Evolutionary conservation across 2,113 vertebrate species (phyloP), one percentile per base, ranked within the genome.

Genomic region (Oncorhynchus clarkii): DNA sequence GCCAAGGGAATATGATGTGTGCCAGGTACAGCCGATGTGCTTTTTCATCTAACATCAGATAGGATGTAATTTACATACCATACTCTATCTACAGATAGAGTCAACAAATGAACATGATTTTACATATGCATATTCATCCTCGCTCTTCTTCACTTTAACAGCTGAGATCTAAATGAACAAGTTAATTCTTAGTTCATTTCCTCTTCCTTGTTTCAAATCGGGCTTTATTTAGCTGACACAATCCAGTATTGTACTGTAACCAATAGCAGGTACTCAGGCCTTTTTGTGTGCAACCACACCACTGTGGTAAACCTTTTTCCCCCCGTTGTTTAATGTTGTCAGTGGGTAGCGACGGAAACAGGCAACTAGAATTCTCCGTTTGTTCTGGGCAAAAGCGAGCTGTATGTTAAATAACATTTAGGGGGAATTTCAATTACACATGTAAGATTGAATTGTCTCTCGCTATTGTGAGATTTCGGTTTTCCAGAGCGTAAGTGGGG

Each of bases 341-440:
- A n/a, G n/a, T 22, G 8, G 39, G 39, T 39, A 39, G 8, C 8
- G 2, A 9, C 39, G 39, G 20, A 14, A 57, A 4, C 16, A 2
- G 54, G 18, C 54, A 22, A 8, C 59, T 22, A 62, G n/a, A n/a
- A 62, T 8, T 62, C 59, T 57, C 20, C 2, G 54, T 57, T 45
- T 45, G 9, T 45, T 6, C 14, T 57, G 13, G 54, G 54, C 20
- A 57, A 22, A 6, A 22, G n/a, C 20, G 3, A 22, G n/a, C 7
- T 22, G 59, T 8, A 24, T n/a, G 59, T 85, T 79, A 81, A 81
- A 87, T 87, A 77, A 77, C 72, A 84, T 80, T 77, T 80, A 57
- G 76, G 66, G 83, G 80, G 77, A 76, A 85, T 72, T 76, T 83
- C 80, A 85, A 81, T 87, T 85, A 87, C 80, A 78, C 26, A 20